These are phyloP conservation scores for Diogma glabrata DNA, from an alignment of 2,888 invertebrate genomes.

Conservation along the genomic window DNA sequence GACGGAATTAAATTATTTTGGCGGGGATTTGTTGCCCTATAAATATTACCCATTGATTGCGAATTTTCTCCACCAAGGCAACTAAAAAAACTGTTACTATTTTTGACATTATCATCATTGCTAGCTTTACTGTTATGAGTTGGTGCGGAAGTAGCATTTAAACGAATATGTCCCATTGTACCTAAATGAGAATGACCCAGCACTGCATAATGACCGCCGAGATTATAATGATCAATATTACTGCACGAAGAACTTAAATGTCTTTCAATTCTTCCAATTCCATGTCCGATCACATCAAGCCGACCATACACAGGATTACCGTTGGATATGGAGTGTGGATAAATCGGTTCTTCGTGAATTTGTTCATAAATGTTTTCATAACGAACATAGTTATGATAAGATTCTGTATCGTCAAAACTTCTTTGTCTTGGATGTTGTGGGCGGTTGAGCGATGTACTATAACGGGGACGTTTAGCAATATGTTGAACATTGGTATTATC, in stretches of 20 bases:
- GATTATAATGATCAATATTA: conserved; percentile 41
- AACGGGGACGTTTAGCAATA: conserved; percentile 21
- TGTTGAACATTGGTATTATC: conserved; percentile 28
- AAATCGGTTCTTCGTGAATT: conserved; percentile 40
- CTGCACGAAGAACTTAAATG: conserved; percentile 56
- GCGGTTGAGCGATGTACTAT: conserved; percentile 11
- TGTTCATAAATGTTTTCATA: conserved; percentile 44
- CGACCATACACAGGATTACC: conserved; percentile 38
- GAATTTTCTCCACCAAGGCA: conserved; percentile 37
- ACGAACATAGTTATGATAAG: conserved; percentile 33
- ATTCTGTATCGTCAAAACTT: conserved; percentile 37
- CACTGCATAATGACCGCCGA: conserved; percentile 37
- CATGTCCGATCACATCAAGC: conserved; percentile 43
- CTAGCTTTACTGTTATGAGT: conserved; percentile 1
- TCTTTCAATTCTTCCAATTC: conserved; percentile 45
- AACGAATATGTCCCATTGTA: conserved; percentile 35
- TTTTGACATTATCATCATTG: conserved; percentile 22
- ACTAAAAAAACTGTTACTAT: conserved; percentile 35
- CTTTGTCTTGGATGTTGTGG: conserved; percentile 24
- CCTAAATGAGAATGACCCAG: conserved; percentile 37
- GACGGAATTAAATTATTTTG: not conserved
- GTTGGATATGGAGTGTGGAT: conserved; percentile 26
- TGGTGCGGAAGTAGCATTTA: conserved; percentile 26
- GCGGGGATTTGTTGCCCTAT: conserved; percentile 23
- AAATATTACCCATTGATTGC: conserved; percentile 37